Conservation (phyloP, 2,888 invertebrate genomes). For the Diadromus collaris region DNA sequence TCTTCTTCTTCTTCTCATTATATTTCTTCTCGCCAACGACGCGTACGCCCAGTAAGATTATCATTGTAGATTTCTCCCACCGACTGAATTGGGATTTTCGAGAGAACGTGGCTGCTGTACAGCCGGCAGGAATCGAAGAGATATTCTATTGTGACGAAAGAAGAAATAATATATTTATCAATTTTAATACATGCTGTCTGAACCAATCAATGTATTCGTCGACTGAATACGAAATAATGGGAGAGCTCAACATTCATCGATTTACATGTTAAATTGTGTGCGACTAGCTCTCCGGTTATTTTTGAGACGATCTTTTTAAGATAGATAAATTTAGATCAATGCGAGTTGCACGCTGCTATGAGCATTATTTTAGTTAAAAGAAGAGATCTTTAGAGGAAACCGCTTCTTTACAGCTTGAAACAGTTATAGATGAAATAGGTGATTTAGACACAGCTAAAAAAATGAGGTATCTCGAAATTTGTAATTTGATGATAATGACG, state of each 20-base stretch:
- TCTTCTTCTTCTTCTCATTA: slow-evolving; percentile 71
- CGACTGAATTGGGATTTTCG: slow-evolving; percentile 56
- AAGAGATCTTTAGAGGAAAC: slow-evolving; percentile 26
- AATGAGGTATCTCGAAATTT: slow-evolving; percentile 12
- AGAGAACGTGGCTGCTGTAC: slow-evolving; percentile 2
- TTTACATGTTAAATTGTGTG: not conserved
- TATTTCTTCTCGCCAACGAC: slow-evolving; percentile 65
- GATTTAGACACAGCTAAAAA: slow-evolving; percentile 29
- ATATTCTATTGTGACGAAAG: slow-evolving; percentile 5
- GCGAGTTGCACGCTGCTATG: slow-evolving; percentile 42
- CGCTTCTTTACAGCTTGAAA: slow-evolving; percentile 34
- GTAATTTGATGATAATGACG: not conserved
- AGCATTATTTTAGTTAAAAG: slow-evolving; percentile 30
- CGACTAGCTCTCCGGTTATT: not conserved
- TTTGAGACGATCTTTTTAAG: not conserved
- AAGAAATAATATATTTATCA: not conserved
- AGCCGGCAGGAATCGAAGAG: not conserved
- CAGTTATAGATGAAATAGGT: slow-evolving; percentile 31
- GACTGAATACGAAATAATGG: not conserved
- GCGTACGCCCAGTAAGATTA: slow-evolving; percentile 76
- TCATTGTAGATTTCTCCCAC: slow-evolving; percentile 62
- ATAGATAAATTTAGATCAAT: slow-evolving; percentile 6
- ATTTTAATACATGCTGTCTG: slow-evolving; percentile 4
- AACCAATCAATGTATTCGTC: not conserved
- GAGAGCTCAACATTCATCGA: not conserved